Evolutionary conservation across 2,113 vertebrate species (phyloP).

Genomic region (Oncorhynchus tshawytscha): DNA sequence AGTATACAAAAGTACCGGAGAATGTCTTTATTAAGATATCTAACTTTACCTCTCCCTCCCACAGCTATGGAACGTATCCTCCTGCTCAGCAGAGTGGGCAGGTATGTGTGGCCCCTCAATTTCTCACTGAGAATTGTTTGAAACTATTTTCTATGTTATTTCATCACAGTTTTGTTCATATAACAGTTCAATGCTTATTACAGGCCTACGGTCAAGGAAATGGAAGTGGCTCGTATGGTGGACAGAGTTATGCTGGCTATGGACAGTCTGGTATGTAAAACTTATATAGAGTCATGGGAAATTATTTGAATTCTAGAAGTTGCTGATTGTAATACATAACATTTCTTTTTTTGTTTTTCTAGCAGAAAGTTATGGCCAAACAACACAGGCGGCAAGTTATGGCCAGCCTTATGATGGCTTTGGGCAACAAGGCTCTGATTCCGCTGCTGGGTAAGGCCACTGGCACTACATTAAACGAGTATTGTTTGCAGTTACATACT

Average conservation of each 20-base stretch:
- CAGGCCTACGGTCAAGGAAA: conserved; percentile 76
- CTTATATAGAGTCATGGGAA: conserved; percentile 23
- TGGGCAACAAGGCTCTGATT: conserved; percentile 59
- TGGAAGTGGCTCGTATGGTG: conserved; percentile 57
- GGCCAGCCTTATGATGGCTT: conserved; percentile 63
- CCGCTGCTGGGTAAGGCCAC: conserved; percentile 64
- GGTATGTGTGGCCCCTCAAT: conserved; percentile 65
- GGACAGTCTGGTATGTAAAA: conserved; percentile 59
- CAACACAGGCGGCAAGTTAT: conserved; percentile 29
- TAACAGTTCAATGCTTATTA: neutral
- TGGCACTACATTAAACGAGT: neutral
- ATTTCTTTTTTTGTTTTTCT: neutral
- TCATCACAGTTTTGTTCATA: neutral
- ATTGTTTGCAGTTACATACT: neutral
- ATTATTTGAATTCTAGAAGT: neutral
- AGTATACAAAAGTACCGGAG: too few relatives aligned
- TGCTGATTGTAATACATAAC: too few relatives aligned
- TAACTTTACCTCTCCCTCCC: conserved; percentile 40
- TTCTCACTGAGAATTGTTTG: neutral
- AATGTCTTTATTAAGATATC: too few relatives aligned
- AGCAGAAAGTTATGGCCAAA: conserved; percentile 62
- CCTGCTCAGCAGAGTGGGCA: conserved; percentile 79
- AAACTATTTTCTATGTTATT: neutral
- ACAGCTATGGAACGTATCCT: conserved; percentile 78
- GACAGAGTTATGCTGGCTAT: conserved; percentile 67